These are phyloP conservation scores for Perdita meconis DNA, from an alignment of 2,888 invertebrate species.

Conservation along the genomic window DNA sequence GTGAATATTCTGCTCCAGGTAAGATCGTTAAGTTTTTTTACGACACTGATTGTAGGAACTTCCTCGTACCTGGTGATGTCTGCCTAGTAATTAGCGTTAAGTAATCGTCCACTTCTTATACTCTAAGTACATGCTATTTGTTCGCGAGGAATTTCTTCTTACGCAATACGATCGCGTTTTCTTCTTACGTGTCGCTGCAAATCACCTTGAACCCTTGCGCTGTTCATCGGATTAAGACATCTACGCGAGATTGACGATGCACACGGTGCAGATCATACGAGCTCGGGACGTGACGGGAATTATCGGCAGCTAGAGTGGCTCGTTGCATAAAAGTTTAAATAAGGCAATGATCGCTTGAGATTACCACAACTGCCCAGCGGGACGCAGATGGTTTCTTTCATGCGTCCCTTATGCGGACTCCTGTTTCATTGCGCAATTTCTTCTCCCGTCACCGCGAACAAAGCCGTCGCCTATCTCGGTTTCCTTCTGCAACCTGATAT, in stretches of 20 bases:
- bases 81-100: slow-evolving; percentile 8
- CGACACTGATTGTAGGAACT: neutral
- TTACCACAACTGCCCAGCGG: slow-evolving; percentile 50
- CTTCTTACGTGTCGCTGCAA: slow-evolving; percentile 42
- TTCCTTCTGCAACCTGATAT: slow-evolving; percentile 54
- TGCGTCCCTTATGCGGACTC: slow-evolving; percentile 30
- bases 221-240: slow-evolving; percentile 72
- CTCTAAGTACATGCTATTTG: too few species aligned
- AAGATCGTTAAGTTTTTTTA: slow-evolving; percentile 28
- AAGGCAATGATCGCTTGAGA: slow-evolving; percentile 70
- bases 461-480: slow-evolving; percentile 44
- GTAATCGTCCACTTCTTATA: neutral
- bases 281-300: slow-evolving; percentile 68
- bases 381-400: slow-evolving; percentile 55
- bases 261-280: slow-evolving; percentile 65
- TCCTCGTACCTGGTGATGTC: neutral
- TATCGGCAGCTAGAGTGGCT: slow-evolving; percentile 61
- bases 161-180: slow-evolving; percentile 37
- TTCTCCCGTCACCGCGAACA: slow-evolving; percentile 38
- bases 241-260: slow-evolving; percentile 46
- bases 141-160: slow-evolving; percentile 1
- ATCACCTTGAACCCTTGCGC: slow-evolving; percentile 56
- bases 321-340: slow-evolving; percentile 67
- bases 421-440: slow-evolving; percentile 57
- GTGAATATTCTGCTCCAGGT: slow-evolving; percentile 14